These are phyloP conservation scores for Stegostoma tigrinum DNA, from an alignment of 2,113 vertebrate genomes.

Conservation along the genomic window DNA sequence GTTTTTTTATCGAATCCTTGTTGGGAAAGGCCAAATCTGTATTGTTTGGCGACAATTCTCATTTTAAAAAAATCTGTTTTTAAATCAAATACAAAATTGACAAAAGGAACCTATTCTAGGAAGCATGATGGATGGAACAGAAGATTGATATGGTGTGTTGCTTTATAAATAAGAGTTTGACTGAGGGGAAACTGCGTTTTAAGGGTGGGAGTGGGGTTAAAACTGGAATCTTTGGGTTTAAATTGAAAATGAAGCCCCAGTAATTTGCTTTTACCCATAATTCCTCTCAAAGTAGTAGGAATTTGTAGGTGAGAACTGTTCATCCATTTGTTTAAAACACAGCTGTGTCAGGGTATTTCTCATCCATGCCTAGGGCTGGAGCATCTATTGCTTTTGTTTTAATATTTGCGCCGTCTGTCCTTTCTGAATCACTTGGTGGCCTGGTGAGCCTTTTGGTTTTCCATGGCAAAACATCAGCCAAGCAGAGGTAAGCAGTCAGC, in stretches of 20 bases:
- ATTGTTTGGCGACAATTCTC: background rate
- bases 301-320: background rate
- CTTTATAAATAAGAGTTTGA: background rate
- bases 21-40: background rate
- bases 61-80: background rate
- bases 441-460: no score
- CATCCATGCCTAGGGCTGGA: background rate
- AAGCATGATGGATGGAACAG: background rate
- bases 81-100: background rate
- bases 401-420: no score
- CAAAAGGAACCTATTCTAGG: background rate
- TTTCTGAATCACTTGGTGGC: no score
- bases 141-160: background rate
- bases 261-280: background rate
- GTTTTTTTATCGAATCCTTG: background rate
- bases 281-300: background rate
- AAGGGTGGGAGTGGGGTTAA: no score
- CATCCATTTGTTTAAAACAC: background rate
- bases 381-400: no score
- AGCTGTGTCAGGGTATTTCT: background rate
- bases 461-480: no score
- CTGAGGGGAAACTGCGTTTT: background rate
- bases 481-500: no score
- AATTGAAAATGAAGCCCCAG: background rate
- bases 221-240: background rate